A percentile compares a stretch with the other conserved stretches of the same genome.
Conservation (phyloP, 1,140 invertebrate species). For the Drosophila sturtevanti region DNA sequence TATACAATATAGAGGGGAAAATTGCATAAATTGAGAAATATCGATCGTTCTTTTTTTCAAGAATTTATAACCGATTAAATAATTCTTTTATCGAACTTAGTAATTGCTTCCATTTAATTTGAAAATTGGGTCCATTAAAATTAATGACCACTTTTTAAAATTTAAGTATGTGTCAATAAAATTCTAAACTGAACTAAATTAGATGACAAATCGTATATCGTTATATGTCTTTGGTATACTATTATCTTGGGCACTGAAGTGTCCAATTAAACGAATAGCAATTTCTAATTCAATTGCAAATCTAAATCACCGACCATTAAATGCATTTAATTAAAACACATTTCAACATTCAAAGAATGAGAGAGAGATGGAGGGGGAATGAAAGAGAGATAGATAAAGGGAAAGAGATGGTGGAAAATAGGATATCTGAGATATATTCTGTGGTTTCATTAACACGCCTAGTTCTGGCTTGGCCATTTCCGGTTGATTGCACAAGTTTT, state of each 20-base stretch:
- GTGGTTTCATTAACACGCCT: slow-evolving; percentile 35
- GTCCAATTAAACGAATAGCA: slow-evolving; percentile 3
- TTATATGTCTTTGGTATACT: neutral
- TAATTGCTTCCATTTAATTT: neutral
- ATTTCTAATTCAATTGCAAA: slow-evolving; percentile 4
- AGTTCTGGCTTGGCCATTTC: slow-evolving; percentile 34
- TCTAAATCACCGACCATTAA: slow-evolving; percentile 9
- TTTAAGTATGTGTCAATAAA: neutral
- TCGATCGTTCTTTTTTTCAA: no score
- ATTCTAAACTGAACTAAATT: neutral
- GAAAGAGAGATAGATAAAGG: no score
- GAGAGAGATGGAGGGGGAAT: no score
- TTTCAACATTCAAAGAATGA: slow-evolving; percentile 28
- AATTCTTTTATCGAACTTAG: no score
- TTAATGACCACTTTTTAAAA: neutral
- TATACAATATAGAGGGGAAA: no score
- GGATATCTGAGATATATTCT: neutral
- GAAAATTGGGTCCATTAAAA: no score
- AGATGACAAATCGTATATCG: neutral
- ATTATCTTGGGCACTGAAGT: neutral
- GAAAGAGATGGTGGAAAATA: no score
- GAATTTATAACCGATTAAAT: neutral
- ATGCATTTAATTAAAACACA: slow-evolving; percentile 55
- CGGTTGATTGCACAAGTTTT: slow-evolving; percentile 57
- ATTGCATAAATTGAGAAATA: no score